Evolutionary conservation across 1,140 invertebrate species (phyloP).

Genomic region (Delia radicum): DNA sequence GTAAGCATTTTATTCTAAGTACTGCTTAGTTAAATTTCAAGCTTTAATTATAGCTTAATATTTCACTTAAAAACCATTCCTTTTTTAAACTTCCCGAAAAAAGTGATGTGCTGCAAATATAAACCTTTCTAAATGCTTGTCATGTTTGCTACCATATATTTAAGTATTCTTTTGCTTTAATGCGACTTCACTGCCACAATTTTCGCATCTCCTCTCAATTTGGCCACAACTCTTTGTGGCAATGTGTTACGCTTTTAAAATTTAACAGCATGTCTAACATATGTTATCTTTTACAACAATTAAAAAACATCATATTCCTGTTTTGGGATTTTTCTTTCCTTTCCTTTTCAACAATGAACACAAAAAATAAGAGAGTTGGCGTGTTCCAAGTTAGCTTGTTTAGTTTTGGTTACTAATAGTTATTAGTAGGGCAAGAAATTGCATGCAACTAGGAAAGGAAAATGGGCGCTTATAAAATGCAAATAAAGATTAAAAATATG

Average conservation of each 20-base stretch:
- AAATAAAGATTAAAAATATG: too few species aligned
- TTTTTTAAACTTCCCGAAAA: neutral
- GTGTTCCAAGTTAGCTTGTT: neutral
- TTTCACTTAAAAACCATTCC: neutral
- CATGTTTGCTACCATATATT: neutral
- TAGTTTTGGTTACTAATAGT: neutral
- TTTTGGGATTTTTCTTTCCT: neutral
- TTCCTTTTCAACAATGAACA: neutral
- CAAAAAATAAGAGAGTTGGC: too few species aligned
- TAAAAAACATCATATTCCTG: neutral
- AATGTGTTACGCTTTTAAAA: neutral
- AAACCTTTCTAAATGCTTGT: neutral
- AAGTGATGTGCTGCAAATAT: neutral
- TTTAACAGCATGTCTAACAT: constrained; percentile 17
- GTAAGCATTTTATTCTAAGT: too few species aligned
- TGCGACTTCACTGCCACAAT: neutral
- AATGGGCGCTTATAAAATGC: too few species aligned
- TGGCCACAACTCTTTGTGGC: neutral
- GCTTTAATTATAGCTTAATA: too few species aligned
- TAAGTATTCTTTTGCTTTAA: neutral
- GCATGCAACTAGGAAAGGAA: too few species aligned
- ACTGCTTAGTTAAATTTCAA: too few species aligned
- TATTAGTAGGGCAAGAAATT: too few species aligned
- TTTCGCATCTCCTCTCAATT: neutral
- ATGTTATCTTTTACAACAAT: neutral